These are phyloP conservation scores for Drepana arcuata DNA, from an alignment of 1,140 invertebrate species.

Conservation along the genomic window DNA sequence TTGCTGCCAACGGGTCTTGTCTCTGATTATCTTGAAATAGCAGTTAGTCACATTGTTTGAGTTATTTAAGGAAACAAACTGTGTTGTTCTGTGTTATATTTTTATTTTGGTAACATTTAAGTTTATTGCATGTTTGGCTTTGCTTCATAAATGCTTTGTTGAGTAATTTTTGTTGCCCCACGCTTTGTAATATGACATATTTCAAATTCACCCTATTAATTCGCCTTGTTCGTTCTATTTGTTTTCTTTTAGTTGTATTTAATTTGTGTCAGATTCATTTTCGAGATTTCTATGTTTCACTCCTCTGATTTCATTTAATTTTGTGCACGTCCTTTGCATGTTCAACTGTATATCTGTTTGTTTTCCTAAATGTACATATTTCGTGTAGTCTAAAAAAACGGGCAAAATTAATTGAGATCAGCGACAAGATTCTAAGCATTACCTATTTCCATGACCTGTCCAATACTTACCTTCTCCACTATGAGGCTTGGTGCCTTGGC, in stretches of 20 bases:
- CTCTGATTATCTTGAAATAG: constrained; percentile 44
- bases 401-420: constrained; percentile 70
- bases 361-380: constrained; percentile 19
- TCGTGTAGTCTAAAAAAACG: constrained; percentile 11
- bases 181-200: no score
- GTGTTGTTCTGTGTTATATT: constrained; percentile 23
- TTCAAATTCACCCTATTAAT: no score
- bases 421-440: constrained; percentile 58
- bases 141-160: constrained; percentile 17
- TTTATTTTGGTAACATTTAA: constrained; percentile 22
- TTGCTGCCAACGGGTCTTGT: constrained; percentile 47
- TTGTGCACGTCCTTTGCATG: constrained; percentile 56
- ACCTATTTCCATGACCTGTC: constrained; percentile 33
- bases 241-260: background rate
- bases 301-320: constrained; percentile 66
- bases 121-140: constrained; percentile 52
- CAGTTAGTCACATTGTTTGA: constrained; percentile 28
- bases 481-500: constrained; percentile 38
- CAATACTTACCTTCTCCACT: constrained; percentile 34
- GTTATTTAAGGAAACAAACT: constrained; percentile 33
- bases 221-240: constrained; percentile 20
- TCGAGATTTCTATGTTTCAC: constrained; percentile 9
- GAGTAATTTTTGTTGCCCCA: background rate
- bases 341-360: constrained; percentile 30
- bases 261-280: background rate